These are phyloP conservation scores for Rhodophaea formosa DNA, from an alignment of 2,888 invertebrate species.

Conservation along the genomic window DNA sequence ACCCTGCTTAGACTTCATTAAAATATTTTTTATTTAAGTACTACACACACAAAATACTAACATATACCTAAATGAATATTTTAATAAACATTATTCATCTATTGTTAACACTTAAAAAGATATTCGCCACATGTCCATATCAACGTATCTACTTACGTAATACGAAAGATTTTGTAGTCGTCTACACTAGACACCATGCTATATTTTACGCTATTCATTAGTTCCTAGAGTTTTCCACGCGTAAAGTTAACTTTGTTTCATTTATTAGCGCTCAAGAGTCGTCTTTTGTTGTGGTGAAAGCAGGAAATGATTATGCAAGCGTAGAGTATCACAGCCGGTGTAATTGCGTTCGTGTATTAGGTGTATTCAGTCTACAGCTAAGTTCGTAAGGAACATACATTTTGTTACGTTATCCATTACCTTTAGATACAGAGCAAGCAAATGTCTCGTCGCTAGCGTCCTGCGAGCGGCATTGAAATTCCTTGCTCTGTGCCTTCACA, in stretches of 20 bases:
- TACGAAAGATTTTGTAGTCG: background rate
- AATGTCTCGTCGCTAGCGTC: no score
- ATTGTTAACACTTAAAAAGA: background rate
- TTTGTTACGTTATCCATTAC: no score
- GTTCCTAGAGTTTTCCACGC: constrained; percentile 32
- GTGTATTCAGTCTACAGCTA: no score
- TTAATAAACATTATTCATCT: background rate
- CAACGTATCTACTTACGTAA: background rate
- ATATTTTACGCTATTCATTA: constrained; percentile 22
- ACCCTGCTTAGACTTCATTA: no score
- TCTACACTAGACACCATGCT: background rate
- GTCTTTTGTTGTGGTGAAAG: constrained; percentile 65
- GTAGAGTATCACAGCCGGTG: constrained; percentile 40
- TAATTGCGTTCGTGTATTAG: constrained; percentile 40
- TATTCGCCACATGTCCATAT: constrained; percentile 1
- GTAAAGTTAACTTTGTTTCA: constrained; percentile 34
- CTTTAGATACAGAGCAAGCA: no score
- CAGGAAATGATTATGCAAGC: constrained; percentile 68
- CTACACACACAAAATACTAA: no score
- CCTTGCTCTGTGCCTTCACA: no score
- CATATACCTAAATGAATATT: background rate
- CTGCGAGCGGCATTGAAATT: no score
- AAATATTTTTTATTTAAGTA: no score
- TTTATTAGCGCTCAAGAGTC: constrained; percentile 27
- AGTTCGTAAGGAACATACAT: no score